phyloP scores from a whole-genome alignment of 1,140 invertebrate genomes.

The Drosophila ogumai region DNA sequence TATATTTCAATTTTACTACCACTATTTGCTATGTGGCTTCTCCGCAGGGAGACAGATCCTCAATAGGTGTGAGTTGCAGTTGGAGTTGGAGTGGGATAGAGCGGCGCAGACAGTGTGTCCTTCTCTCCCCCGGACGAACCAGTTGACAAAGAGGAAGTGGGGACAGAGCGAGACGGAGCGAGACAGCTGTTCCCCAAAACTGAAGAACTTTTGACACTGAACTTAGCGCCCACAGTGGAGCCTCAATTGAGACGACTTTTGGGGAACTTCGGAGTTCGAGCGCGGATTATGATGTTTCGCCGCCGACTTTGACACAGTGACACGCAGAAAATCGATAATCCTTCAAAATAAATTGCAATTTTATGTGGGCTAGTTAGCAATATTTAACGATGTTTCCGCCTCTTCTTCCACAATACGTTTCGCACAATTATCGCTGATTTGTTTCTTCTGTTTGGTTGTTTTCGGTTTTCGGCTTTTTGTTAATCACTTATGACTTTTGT shows the following conservation, averaged over 20 bases:
- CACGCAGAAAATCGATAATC: conserved; percentile 68
- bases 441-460: conserved; percentile 5
- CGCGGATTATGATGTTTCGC: conserved; percentile 38
- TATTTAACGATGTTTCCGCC: conserved; percentile 51
- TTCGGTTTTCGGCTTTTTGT: conserved; percentile 11
- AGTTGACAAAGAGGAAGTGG: conserved; percentile 31
- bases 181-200: conserved; percentile 65
- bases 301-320: conserved; percentile 77
- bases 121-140: conserved; percentile 36
- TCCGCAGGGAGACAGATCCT: conserved; percentile 40
- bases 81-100: conserved; percentile 2
- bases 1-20: conserved; percentile 74
- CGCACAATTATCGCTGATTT: conserved; percentile 38
- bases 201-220: conserved; percentile 73
- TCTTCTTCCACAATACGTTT: conserved; percentile 27
- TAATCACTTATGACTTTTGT: conserved; percentile 43
- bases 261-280: conserved; percentile 5
- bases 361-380: conserved; percentile 53
- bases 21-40: conserved; percentile 63
- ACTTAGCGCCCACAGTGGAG: conserved; percentile 57
- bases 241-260: conserved; percentile 33
- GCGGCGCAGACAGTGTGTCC: conserved; percentile 13
- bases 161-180: conserved; percentile 34
- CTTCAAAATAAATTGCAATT: conserved; percentile 73
- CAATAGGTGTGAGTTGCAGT: conserved; percentile 37